These are phyloP conservation scores for Dunckerocampus dactyliophorus DNA, from an alignment of 2,113 vertebrate genomes.

Conservation along the genomic window DNA sequence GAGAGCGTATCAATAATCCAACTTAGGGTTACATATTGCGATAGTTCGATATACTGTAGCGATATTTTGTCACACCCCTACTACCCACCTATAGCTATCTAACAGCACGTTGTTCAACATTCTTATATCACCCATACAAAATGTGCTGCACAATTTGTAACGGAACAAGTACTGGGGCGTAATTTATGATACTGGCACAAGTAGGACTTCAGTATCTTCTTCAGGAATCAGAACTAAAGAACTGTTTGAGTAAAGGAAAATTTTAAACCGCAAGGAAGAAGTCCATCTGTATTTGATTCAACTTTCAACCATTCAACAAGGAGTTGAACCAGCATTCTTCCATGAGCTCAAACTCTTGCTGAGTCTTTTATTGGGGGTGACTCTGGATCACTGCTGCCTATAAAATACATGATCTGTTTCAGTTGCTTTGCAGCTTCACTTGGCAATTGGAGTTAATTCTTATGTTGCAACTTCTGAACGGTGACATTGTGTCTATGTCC, in stretches of 20 bases:
- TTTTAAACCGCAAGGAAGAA: not conserved
- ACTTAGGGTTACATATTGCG: too few species aligned
- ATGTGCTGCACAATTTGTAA: not conserved
- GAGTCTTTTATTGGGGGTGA: not conserved
- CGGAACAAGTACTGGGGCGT: not conserved
- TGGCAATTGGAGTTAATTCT: not conserved
- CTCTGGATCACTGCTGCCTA: not conserved
- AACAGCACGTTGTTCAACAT: not conserved
- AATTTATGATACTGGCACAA: not conserved
- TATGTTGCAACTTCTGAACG: not conserved
- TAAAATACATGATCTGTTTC: not conserved
- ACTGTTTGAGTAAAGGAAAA: not conserved
- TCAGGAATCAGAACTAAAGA: not conserved
- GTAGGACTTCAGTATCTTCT: not conserved
- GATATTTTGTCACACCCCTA: too few species aligned
- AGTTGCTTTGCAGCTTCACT: not conserved
- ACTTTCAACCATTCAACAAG: not conserved
- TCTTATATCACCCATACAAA: not conserved
- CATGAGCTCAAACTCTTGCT: not conserved
- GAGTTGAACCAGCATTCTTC: not conserved
- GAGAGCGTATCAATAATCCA: too few species aligned
- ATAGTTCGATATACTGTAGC: too few species aligned
- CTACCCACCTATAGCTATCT: too few species aligned
- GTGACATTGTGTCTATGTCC: constrained; percentile 10
- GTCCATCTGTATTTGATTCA: not conserved